Percentiles rank a stretch among this genome's conserved stretches.
Conservation (phyloP, 2,797 vertebrate genomes). For the Epinephelus malabaricus region DNA sequence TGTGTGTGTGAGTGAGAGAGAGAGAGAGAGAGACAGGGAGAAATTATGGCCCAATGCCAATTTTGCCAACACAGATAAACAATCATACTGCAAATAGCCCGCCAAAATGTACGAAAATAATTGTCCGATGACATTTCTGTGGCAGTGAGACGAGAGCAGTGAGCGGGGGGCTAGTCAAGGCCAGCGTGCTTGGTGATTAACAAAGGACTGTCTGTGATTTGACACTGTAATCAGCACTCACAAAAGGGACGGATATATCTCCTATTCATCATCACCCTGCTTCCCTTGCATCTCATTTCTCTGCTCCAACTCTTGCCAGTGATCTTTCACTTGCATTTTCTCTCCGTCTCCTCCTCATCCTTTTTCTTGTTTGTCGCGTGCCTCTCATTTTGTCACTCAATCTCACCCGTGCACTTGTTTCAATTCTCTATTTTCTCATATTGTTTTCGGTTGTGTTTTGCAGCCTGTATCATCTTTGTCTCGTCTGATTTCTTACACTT, state of each 20-base stretch:
- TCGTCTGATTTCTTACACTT: not conserved
- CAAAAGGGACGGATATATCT: constrained; percentile 61
- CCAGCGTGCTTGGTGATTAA: constrained; percentile 51
- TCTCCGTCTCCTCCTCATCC: not conserved
- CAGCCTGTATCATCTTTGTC: not conserved
- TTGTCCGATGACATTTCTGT: constrained; percentile 64
- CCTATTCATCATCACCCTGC: constrained; percentile 53
- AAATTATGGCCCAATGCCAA: constrained; percentile 34
- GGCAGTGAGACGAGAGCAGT: constrained; percentile 26
- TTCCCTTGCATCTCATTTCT: constrained; percentile 33
- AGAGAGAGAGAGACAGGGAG: constrained; percentile 10
- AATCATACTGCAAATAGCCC: constrained; percentile 38
- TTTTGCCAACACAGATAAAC: constrained; percentile 46
- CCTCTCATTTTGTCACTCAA: constrained; percentile 5
- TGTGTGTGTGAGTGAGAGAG: not conserved
- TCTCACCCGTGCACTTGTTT: not conserved
- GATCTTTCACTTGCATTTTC: constrained; percentile 31
- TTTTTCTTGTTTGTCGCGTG: not conserved
- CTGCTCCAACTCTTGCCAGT: constrained; percentile 7
- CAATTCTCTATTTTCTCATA: not conserved
- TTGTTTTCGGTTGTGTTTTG: not conserved
- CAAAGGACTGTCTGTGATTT: constrained; percentile 65
- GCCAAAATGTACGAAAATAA: constrained; percentile 57
- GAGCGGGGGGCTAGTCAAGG: constrained; percentile 37
- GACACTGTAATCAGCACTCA: constrained; percentile 70